A percentile compares a stretch with the other conserved stretches of the same genome.
phyloP scores from a whole-genome alignment of 2,797 vertebrate genomes.

The Adelosebastes latens region DNA sequence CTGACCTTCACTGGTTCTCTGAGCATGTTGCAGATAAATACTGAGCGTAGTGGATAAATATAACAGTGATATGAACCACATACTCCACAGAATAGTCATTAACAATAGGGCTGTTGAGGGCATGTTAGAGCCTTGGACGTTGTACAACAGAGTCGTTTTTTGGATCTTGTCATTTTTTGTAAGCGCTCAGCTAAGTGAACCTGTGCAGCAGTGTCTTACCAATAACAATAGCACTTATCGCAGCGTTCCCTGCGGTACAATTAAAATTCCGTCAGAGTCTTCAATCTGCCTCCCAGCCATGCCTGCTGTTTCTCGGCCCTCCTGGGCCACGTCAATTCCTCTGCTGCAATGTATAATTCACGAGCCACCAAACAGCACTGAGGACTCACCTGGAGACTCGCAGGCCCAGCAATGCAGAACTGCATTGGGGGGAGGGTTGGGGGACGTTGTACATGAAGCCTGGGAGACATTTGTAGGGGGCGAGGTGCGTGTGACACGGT shows the following conservation, averaged over 20 bases:
- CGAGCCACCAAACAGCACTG: conserved; percentile 75
- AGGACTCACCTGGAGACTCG: conserved; percentile 82
- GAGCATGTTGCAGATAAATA: conserved; percentile 28
- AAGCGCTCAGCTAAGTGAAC: conserved; percentile 66
- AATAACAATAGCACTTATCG: conserved; percentile 84
- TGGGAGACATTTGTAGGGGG: conserved; percentile 66
- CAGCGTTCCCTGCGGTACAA: conserved; percentile 81
- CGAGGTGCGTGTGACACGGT: conserved; percentile 45
- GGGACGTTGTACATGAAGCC: conserved; percentile 45
- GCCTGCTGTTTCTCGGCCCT: conserved; percentile 84
- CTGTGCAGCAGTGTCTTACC: conserved; percentile 72
- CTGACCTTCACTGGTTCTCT: conserved; percentile 22
- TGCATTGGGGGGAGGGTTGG: neutral
- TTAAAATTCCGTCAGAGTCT: conserved; percentile 85
- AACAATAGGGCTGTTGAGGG: conserved; percentile 17
- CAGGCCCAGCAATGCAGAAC: conserved; percentile 72
- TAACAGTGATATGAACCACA: conserved; percentile 22
- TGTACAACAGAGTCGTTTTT: conserved; percentile 47
- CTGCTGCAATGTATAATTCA: conserved; percentile 85
- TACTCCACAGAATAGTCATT: conserved; percentile 30
- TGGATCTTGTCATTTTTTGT: conserved; percentile 55
- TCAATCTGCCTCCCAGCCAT: conserved; percentile 83
- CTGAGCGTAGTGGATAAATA: conserved; percentile 22
- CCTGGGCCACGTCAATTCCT: conserved; percentile 81
- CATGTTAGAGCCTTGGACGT: conserved; percentile 14